A percentile compares a stretch with the other conserved stretches of the same genome.
Evolutionary conservation across 1,140 invertebrate genomes (phyloP).

Genomic region (Scaptomyza graminum): DNA sequence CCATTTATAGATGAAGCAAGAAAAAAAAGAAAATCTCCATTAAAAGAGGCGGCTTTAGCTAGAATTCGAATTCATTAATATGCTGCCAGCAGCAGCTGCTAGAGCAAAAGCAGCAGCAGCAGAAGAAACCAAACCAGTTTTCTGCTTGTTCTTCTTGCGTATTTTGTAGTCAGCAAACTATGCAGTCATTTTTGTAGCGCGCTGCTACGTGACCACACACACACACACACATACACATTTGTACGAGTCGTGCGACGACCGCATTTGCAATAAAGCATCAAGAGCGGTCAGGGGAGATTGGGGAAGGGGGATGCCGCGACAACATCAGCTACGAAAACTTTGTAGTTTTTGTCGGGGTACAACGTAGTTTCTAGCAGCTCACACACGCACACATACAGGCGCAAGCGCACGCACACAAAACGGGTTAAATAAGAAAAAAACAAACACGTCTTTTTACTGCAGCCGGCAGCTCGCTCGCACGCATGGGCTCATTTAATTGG

Average conservation of each 20-base stretch:
- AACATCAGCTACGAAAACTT: conserved; percentile 50
- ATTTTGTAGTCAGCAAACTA: conserved; percentile 52
- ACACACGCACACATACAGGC: conserved; percentile 26
- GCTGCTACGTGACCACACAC: conserved; percentile 71
- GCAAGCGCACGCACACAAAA: conserved; percentile 69
- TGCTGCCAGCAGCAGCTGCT: conserved; percentile 36
- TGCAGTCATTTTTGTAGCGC: conserved; percentile 62
- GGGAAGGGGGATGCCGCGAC: conserved; percentile 56
- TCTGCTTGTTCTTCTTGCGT: conserved; percentile 19
- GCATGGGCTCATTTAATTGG: background rate
- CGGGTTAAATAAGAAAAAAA: conserved; percentile 59
- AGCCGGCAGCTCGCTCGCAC: conserved; percentile 52
- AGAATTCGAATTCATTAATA: conserved; percentile 66
- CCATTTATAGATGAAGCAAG: conserved; percentile 41
- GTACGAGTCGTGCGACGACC: conserved; percentile 56
- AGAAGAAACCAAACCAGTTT: conserved; percentile 62
- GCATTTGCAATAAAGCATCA: conserved; percentile 51
- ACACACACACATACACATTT: conserved; percentile 26
- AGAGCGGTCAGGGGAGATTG: conserved; percentile 1
- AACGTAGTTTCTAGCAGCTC: conserved; percentile 52
- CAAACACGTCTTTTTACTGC: conserved; percentile 42
- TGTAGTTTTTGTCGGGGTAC: conserved; percentile 66
- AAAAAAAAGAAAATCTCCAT: conserved; percentile 46
- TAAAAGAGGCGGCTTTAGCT: conserved; percentile 58
- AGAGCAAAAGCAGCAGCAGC: conserved; percentile 20